Conservation (phyloP, 2,797 vertebrate genomes). For the Sarcophilus harrisii region DNA sequence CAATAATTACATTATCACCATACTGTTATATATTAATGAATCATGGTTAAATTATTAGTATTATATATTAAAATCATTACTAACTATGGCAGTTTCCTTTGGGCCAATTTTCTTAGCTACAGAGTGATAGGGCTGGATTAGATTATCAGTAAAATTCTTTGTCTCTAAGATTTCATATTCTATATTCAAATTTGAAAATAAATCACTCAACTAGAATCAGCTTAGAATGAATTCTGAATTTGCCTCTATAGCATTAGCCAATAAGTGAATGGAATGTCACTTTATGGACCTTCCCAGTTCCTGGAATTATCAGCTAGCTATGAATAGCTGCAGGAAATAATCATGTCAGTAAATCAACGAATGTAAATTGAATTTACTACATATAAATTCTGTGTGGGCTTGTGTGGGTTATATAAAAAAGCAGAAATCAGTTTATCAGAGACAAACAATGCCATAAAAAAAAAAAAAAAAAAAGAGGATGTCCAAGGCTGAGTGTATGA, state of each 20-base stretch:
- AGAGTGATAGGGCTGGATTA: not conserved
- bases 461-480: not conserved
- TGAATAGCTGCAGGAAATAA: not conserved
- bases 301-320: not conserved
- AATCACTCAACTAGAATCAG: not conserved
- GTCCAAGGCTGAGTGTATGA: not conserved
- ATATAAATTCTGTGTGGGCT: not conserved
- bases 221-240: not conserved
- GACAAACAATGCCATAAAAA: not conserved
- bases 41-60: not conserved
- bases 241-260: not conserved
- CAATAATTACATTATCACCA: not conserved
- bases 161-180: not conserved
- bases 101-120: too few relatives aligned
- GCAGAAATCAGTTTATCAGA: not conserved
- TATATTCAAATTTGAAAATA: not conserved
- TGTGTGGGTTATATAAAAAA: not conserved
- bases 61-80: not conserved
- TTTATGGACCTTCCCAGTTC: not conserved
- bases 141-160: not conserved
- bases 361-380: not conserved
- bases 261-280: not conserved
- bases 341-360: not conserved
- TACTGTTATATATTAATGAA: not conserved
- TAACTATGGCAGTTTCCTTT: not conserved